phyloP scores from a whole-genome alignment of 92 coral and sea anemone genomes.

The Epizoanthus ramosus region DNA sequence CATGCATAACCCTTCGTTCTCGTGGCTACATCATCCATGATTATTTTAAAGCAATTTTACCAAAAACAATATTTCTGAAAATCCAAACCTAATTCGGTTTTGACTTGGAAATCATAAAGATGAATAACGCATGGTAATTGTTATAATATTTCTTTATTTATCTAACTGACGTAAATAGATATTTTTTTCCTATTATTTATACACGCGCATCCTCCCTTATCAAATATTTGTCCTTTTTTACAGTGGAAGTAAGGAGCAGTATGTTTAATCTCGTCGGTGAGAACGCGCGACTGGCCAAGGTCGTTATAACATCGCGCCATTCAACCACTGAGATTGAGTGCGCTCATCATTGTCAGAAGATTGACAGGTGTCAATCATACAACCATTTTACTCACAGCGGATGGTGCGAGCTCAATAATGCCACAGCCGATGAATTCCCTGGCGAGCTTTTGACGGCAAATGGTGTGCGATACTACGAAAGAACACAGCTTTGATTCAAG shows the following conservation, averaged over 20 bases:
- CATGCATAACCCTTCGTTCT: too few species aligned
- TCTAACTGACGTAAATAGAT: too few species aligned
- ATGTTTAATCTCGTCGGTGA: slow-evolving; percentile 40
- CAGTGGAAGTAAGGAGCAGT: slow-evolving; percentile 48
- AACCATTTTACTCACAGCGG: slow-evolving; percentile 48
- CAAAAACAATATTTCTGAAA: too few species aligned
- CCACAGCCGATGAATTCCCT: neutral
- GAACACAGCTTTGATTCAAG: neutral
- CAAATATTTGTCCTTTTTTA: neutral
- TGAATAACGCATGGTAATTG: too few species aligned
- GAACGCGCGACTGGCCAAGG: slow-evolving; percentile 34
- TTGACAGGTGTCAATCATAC: slow-evolving; percentile 58
- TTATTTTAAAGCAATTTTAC: too few species aligned
- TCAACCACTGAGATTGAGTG: slow-evolving; percentile 46
- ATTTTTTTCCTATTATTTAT: too few species aligned
- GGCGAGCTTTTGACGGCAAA: slow-evolving; percentile 10
- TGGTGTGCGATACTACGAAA: slow-evolving; percentile 55
- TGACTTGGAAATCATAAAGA: too few species aligned
- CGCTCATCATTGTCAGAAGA: slow-evolving; percentile 58
- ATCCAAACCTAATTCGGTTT: too few species aligned
- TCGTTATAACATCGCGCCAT: slow-evolving; percentile 16
- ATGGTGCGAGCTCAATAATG: slow-evolving; percentile 57
- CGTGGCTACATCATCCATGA: too few species aligned
- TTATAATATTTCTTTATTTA: too few species aligned
- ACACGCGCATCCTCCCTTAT: neutral